Evolutionary conservation across 2,888 invertebrate species (phyloP).

Genomic region (Brenthis ino): DNA sequence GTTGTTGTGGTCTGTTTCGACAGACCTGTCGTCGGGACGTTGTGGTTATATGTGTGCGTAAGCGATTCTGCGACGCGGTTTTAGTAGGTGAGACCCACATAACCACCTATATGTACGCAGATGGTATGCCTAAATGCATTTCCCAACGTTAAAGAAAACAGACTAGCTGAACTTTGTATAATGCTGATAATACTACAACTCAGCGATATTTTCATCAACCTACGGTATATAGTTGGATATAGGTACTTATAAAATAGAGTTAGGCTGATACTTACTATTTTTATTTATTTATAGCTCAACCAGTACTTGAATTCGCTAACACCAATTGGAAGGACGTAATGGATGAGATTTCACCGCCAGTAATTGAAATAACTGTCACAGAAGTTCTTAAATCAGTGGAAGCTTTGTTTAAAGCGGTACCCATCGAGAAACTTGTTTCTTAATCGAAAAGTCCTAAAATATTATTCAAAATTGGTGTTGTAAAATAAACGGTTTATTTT

Average conservation of each 20-base stretch:
- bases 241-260: background rate
- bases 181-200: no score
- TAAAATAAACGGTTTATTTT: constrained; percentile 12
- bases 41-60: no score
- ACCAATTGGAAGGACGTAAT: constrained; percentile 67
- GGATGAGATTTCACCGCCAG: constrained; percentile 66
- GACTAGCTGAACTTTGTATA: no score
- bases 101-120: no score
- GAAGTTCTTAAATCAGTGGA: constrained; percentile 55
- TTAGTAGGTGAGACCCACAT: no score
- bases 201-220: no score
- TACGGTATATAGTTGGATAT: background rate
- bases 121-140: no score
- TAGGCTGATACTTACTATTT: background rate
- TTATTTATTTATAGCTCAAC: constrained; percentile 53
- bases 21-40: no score
- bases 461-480: background rate
- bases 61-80: no score
- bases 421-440: constrained; percentile 34
- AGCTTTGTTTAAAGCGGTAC: constrained; percentile 60
- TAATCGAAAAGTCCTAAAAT: background rate
- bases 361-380: constrained; percentile 58
- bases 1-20: no score
- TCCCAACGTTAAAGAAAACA: no score
- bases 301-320: constrained; percentile 63